phyloP scores from a whole-genome alignment of 2,113 vertebrate genomes.

The Sinocyclocheilus grahami region DNA sequence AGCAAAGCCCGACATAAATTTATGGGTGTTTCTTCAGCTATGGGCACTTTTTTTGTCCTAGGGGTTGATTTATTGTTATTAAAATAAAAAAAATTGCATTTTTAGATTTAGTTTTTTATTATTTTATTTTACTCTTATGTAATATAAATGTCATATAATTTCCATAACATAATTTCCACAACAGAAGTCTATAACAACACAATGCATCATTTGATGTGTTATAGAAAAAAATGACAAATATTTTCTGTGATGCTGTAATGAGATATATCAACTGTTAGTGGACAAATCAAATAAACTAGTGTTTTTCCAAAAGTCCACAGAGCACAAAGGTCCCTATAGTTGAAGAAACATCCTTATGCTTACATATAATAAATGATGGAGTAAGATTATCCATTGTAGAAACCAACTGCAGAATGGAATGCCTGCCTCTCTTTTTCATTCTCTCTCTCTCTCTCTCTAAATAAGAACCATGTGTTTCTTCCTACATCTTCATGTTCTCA shows the following conservation, averaged over 20 bases:
- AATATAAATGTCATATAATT: no score
- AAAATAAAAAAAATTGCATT: no score
- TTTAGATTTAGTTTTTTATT: no score
- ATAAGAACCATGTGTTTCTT: slow-evolving; percentile 28
- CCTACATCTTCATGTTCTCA: neutral
- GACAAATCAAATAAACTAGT: neutral
- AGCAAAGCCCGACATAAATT: no score
- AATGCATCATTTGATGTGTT: neutral
- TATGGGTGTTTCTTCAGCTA: no score
- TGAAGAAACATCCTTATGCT: neutral
- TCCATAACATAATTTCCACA: neutral
- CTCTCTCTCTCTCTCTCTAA: neutral
- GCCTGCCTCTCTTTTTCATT: neutral
- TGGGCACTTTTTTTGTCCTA: no score
- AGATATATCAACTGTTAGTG: neutral
- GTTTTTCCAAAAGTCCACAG: neutral
- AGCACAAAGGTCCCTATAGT: neutral
- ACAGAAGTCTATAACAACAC: neutral
- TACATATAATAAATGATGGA: neutral
- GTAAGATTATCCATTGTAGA: slow-evolving; percentile 20
- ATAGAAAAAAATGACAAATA: neutral
- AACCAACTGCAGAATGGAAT: slow-evolving; percentile 15
- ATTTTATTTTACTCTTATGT: no score
- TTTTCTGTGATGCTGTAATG: neutral
- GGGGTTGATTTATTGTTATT: no score